These are phyloP conservation scores for Siniperca undulata DNA, from an alignment of 2,797 vertebrate genomes.

Conservation along the genomic window DNA sequence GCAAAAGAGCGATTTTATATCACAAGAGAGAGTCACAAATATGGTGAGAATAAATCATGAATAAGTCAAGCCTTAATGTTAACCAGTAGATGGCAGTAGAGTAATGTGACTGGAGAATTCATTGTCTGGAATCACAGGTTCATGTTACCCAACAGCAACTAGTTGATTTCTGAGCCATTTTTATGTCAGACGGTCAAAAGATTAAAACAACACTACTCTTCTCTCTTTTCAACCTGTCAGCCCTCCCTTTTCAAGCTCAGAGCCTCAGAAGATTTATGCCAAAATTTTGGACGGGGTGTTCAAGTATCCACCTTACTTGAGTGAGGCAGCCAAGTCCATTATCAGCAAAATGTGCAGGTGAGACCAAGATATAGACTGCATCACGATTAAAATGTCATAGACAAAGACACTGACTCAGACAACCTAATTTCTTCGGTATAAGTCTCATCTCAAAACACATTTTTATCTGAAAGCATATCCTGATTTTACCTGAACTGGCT, in stretches of 20 bases:
- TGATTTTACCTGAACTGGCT: too few species aligned
- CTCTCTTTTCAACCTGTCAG: slow-evolving; percentile 62
- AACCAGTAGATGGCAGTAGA: slow-evolving; percentile 78
- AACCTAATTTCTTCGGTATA: too few species aligned
- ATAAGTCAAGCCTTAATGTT: not conserved
- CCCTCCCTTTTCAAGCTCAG: slow-evolving; percentile 88
- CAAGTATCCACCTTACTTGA: slow-evolving; percentile 85
- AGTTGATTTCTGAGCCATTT: not conserved
- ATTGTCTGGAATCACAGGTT: not conserved
- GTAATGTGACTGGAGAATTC: slow-evolving; percentile 29
- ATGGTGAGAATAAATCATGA: not conserved
- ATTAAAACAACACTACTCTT: slow-evolving; percentile 1
- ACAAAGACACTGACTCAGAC: too few species aligned
- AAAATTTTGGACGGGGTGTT: slow-evolving; percentile 87
- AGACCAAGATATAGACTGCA: not conserved
- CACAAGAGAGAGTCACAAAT: not conserved
- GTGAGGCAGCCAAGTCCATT: slow-evolving; percentile 87
- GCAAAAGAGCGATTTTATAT: not conserved
- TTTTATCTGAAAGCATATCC: too few species aligned
- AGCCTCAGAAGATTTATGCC: slow-evolving; percentile 88
- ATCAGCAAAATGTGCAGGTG: slow-evolving; percentile 90
- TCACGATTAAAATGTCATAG: not conserved
- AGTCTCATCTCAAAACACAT: too few species aligned
- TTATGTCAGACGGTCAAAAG: not conserved
- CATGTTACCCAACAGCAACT: not conserved